Percentiles rank a stretch among this genome's conserved stretches.
Evolutionary conservation across 2,797 vertebrate species (phyloP).

Genomic region (Mallotus villosus): DNA sequence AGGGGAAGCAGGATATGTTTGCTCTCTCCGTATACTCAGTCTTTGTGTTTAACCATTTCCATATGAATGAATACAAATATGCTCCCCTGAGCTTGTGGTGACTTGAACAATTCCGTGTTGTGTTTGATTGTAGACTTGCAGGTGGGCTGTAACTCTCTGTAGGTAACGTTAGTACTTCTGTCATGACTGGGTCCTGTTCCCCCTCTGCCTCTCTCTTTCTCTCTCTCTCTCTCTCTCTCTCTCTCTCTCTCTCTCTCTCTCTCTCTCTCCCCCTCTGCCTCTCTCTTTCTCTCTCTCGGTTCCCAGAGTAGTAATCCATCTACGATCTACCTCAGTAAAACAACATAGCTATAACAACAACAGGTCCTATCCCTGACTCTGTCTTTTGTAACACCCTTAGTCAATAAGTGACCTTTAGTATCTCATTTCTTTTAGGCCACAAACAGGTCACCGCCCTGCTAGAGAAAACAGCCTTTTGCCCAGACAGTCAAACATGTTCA

Average conservation of each 20-base stretch:
- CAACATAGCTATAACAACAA: conserved; percentile 9
- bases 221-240: no score
- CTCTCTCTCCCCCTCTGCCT: no score
- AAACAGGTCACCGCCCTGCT: conserved; percentile 3
- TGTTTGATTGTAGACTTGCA: conserved; percentile 45
- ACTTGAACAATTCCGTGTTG: conserved; percentile 43
- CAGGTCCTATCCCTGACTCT: conserved; percentile 12
- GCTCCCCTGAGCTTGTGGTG: conserved; percentile 32
- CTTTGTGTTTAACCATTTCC: conserved; percentile 43
- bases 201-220: no score
- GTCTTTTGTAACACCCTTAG: background rate
- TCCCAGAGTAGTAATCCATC: conserved; percentile 1
- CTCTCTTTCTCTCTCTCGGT: no score
- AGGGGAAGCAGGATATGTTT: conserved; percentile 23
- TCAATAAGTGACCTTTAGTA: conserved; percentile 28
- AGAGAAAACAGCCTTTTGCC: background rate
- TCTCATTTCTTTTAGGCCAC: conserved; percentile 19
- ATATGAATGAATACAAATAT: conserved; percentile 46
- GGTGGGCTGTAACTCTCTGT: conserved; percentile 13
- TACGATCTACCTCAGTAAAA: conserved; percentile 9
- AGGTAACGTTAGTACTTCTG: conserved; percentile 1
- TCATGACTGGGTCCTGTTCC: background rate
- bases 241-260: no score
- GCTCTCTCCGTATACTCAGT: background rate
- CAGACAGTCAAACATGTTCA: conserved; percentile 11